Conservation (phyloP, 2,888 invertebrate species). For the Oscheius myriophilus region DNA sequence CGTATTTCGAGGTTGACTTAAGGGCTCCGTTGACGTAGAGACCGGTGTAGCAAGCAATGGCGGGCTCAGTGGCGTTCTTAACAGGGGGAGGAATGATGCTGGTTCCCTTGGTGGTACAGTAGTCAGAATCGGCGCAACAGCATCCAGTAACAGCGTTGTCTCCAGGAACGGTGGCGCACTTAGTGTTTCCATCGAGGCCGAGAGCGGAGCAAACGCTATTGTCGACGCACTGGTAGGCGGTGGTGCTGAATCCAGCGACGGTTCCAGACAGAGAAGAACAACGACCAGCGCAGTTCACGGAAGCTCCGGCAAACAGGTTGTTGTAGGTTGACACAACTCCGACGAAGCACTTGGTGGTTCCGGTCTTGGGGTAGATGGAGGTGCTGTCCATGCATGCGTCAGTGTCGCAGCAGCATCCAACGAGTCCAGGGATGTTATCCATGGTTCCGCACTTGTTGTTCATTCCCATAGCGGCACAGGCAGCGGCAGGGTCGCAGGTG, state of each 20-base stretch:
- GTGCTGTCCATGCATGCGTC: conserved; percentile 47
- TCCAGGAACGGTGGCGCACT: conserved; percentile 33
- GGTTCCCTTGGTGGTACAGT: conserved; percentile 40
- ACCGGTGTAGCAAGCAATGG: conserved; percentile 44
- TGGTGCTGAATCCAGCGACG: conserved; percentile 38
- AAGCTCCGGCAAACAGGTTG: conserved; percentile 36
- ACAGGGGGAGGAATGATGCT: conserved; percentile 18
- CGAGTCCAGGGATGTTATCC: conserved; percentile 39
- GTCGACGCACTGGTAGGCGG: conserved; percentile 41
- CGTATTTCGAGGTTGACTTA: conserved; percentile 18
- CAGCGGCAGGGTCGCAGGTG: conserved; percentile 47
- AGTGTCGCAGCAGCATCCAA: conserved; percentile 49
- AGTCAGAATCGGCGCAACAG: conserved; percentile 49
- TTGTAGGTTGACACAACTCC: conserved; percentile 36
- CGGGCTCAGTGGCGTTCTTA: conserved; percentile 32
- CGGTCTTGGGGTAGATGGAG: conserved; percentile 40
- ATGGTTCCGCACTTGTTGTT: conserved; percentile 32
- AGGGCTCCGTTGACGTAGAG: conserved; percentile 28
- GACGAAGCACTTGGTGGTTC: conserved; percentile 51
- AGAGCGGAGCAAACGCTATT: conserved; percentile 33
- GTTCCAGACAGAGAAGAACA: conserved; percentile 42
- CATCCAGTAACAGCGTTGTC: conserved; percentile 43
- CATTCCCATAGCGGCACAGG: conserved; percentile 39
- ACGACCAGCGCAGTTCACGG: conserved; percentile 40
- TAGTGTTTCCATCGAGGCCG: conserved; percentile 39